A percentile compares a stretch with the other conserved stretches of the same genome.
Conservation (phyloP, 2,888 invertebrate genomes). For the Mythimna impura region DNA sequence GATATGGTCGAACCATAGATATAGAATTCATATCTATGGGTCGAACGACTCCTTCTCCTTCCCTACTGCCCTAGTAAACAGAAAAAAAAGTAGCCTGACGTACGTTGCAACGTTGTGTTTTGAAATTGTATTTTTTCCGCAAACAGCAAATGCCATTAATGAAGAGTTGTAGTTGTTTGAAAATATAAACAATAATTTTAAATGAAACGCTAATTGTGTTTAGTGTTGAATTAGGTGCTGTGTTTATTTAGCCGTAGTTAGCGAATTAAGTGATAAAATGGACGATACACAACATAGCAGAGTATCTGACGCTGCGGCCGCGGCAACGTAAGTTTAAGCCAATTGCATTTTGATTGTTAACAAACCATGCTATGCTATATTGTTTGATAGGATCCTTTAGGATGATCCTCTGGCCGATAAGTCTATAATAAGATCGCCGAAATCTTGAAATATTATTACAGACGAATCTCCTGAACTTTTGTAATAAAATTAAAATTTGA, state of each 20-base stretch:
- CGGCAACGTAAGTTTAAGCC: conserved; percentile 79
- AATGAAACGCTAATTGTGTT: conserved; percentile 4
- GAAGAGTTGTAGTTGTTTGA: too few relatives aligned
- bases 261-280: conserved; percentile 69
- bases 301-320: conserved; percentile 69
- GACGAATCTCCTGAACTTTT: background rate
- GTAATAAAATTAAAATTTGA: background rate
- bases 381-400: background rate
- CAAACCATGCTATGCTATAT: background rate
- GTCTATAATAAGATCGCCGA: too few relatives aligned
- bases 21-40: too few relatives aligned
- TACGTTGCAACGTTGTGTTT: too few relatives aligned
- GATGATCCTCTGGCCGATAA: background rate
- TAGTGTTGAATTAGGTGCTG: conserved; percentile 39
- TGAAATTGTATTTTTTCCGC: too few relatives aligned
- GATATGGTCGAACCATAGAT: too few relatives aligned
- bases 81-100: too few relatives aligned
- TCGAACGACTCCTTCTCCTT: too few relatives aligned
- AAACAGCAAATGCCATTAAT: too few relatives aligned
- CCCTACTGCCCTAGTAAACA: too few relatives aligned
- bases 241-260: conserved; percentile 20
- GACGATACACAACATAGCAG: conserved; percentile 79
- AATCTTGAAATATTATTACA: background rate
- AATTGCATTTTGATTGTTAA: background rate
- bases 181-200: conserved; percentile 47